Evolutionary conservation across 2,113 vertebrate genomes (phyloP).

Genomic region (Bubo bubo): DNA sequence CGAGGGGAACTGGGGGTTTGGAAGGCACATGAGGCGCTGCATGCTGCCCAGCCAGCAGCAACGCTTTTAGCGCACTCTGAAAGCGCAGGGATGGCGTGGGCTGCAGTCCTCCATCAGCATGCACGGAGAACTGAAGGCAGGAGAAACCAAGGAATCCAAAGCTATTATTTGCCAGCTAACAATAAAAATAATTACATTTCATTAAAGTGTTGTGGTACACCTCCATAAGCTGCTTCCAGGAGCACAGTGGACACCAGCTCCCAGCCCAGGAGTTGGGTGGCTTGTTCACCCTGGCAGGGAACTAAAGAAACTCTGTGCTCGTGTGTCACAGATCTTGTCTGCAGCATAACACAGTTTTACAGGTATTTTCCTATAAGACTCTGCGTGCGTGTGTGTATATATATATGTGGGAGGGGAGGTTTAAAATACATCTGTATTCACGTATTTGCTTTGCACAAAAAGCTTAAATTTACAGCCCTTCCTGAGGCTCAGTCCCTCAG

Average conservation of each 20-base stretch:
- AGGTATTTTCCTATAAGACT: not conserved
- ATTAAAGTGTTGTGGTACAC: not conserved
- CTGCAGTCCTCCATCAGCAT: not conserved
- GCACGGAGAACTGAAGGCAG: fast-evolving
- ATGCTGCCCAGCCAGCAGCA: not conserved
- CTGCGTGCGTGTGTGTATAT: too few relatives aligned
- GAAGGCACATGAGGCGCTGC: not conserved
- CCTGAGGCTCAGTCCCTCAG: too few relatives aligned
- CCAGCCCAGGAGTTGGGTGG: not conserved
- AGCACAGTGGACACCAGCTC: fast-evolving
- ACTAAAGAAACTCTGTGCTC: not conserved
- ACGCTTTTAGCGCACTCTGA: not conserved
- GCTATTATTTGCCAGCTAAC: not conserved
- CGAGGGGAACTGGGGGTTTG: not conserved
- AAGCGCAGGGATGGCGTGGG: fast-evolving
- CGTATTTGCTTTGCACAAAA: not conserved
- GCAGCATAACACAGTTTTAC: fast-evolving
- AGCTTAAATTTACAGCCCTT: not conserved
- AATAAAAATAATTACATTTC: not conserved
- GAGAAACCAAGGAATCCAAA: not conserved
- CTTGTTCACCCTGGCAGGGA: not conserved
- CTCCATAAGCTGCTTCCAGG: not conserved
- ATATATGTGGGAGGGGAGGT: not conserved
- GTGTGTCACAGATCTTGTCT: fast-evolving
- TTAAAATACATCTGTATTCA: not conserved